Conservation (phyloP, 1,140 invertebrate species). For the Euglossa dilemma region DNA sequence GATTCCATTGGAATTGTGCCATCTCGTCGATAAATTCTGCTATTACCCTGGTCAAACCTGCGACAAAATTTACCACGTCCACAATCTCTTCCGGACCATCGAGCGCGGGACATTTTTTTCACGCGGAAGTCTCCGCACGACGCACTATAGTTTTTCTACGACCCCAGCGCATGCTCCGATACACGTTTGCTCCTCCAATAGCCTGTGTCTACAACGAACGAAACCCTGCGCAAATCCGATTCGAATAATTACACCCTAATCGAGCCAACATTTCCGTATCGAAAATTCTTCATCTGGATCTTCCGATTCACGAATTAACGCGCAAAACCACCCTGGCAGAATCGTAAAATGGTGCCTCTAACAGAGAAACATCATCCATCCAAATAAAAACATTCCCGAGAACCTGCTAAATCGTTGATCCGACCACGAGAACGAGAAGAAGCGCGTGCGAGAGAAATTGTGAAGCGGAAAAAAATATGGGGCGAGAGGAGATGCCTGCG, state of each 20-base stretch:
- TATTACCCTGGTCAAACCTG: background rate
- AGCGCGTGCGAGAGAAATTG: too few relatives aligned
- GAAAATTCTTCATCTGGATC: too few relatives aligned
- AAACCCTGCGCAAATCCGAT: background rate
- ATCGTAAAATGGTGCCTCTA: too few relatives aligned
- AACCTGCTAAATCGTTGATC: too few relatives aligned
- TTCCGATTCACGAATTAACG: too few relatives aligned
- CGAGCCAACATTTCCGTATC: background rate
- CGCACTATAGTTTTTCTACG: background rate
- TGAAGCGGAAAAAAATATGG: too few relatives aligned
- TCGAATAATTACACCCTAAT: background rate
- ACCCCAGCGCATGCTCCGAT: conserved; percentile 61
- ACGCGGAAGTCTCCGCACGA: background rate
- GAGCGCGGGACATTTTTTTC: conserved; percentile 41
- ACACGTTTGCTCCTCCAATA: background rate
- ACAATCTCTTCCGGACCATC: conserved; percentile 54
- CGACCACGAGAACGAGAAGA: too few relatives aligned
- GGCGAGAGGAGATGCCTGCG: too few relatives aligned
- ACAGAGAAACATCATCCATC: too few relatives aligned
- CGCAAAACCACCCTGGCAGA: too few relatives aligned
- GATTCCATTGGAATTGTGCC: background rate
- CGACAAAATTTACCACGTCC: conserved; percentile 30
- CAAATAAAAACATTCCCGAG: too few relatives aligned
- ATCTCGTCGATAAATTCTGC: background rate
- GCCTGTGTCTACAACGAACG: background rate